Evolutionary conservation across 2,797 vertebrate genomes (phyloP), one percentile per base, ranked within the genome.

Genomic region (Myioborus melanocephalus): DNA sequence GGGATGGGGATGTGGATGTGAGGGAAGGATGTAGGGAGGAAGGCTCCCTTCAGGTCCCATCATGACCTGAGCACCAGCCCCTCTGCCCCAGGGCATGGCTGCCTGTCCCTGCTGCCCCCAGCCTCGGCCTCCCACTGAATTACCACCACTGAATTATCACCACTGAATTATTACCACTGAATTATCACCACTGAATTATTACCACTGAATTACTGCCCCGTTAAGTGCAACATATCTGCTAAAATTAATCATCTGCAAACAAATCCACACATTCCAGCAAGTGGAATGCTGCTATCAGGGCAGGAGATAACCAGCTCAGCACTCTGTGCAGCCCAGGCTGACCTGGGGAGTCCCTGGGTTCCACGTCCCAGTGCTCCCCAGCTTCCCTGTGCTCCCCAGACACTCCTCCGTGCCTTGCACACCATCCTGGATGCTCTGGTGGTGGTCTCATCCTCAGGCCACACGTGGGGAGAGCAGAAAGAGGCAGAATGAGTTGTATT

Each of bases 81-180:
- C n/a, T 32, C 37, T 0, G 1, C 30, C 12, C 43, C 2, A 0
- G 60, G 71, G 23, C 21, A 24, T 0, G 1, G 0, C 53, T 76
- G 73, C 78, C 79, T 81, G 59, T 57, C 76, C 80, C 59, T 16
- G 6, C 30, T 32, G 72, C 32, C 59, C 20, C 39, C 26, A 11
- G 61, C 61, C 75, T 50, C 3, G 0, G 47, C 46, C 32, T 21
- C 60, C 8, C 23, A 47, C 46, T 8, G 46, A 47, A 47, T 47
- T 47, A 46, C 23, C 7, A 23, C 44, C 44, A 23, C 22, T 23
- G 7, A 46, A 46, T 46, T 23, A 47, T 24, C 12, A 24, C 46
- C 46, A 46, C 50, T 44, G 11, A 43, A 14, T 28, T 64, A 92
- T 84, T 75, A 35, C 52, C 83, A 3, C 53, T 55, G 13, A 53